A percentile compares a stretch with the other conserved stretches of the same genome.
Evolutionary conservation across 2,888 invertebrate genomes (phyloP).

Genomic region (Pediacus dermestoides): DNA sequence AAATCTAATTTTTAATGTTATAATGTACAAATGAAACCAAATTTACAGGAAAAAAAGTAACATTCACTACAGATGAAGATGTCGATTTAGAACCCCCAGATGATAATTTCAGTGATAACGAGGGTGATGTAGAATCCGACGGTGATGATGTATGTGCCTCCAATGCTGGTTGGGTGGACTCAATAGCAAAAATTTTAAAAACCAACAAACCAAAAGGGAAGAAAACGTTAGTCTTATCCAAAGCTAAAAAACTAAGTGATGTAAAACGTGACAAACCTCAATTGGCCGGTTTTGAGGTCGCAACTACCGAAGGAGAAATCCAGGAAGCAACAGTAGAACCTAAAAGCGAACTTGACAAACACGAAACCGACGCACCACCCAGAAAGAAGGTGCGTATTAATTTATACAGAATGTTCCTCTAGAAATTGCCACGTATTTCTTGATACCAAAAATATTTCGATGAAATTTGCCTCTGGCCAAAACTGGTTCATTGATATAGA

Average conservation of each 20-base stretch:
- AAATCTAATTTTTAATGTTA: too few relatives aligned
- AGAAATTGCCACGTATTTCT: too few relatives aligned
- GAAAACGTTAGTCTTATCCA: slow-evolving; percentile 71
- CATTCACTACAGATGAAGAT: too few relatives aligned
- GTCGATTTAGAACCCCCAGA: too few relatives aligned
- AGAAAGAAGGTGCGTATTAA: slow-evolving; percentile 43
- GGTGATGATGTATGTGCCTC: slow-evolving; percentile 36
- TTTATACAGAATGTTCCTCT: too few relatives aligned
- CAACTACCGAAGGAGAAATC: slow-evolving; percentile 52
- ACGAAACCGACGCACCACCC: slow-evolving; percentile 41
- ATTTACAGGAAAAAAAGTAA: too few relatives aligned
- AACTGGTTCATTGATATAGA: too few relatives aligned
- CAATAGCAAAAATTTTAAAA: slow-evolving; percentile 73
- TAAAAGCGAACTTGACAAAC: slow-evolving; percentile 36
- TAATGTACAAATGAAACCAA: too few relatives aligned
- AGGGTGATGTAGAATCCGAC: neutral
- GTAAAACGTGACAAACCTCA: slow-evolving; percentile 50
- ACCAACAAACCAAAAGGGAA: slow-evolving; percentile 72
- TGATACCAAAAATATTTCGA: too few relatives aligned
- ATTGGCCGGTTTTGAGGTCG: slow-evolving; percentile 64
- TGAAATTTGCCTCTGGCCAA: too few relatives aligned
- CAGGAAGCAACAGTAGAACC: slow-evolving; percentile 48
- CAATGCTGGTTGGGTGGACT: slow-evolving; percentile 79
- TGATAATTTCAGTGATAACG: too few relatives aligned
- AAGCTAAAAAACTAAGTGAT: slow-evolving; percentile 70